Percentiles rank a stretch among this genome's conserved stretches.
phyloP scores from a whole-genome alignment of 1,140 invertebrate genomes.

The Pogonomyrmex californicus region DNA sequence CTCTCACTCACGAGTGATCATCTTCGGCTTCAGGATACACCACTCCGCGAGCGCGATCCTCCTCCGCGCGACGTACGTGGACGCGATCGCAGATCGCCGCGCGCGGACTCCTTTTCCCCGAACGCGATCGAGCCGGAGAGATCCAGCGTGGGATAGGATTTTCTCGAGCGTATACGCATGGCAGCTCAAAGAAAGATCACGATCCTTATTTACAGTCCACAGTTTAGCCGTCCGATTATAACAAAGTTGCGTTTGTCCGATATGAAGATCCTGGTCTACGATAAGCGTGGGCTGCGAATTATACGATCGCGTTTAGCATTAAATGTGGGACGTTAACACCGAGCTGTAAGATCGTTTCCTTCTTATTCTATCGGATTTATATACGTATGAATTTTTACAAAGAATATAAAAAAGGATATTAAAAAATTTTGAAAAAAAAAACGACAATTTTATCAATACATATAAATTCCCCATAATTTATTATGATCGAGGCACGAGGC shows the following conservation, averaged over 20 bases:
- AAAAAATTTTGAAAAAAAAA: background rate
- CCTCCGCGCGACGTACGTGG: conserved; percentile 28
- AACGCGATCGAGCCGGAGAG: background rate
- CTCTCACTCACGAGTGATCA: conserved; percentile 76
- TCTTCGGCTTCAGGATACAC: conserved; percentile 66
- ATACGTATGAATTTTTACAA: background rate
- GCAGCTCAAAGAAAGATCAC: background rate
- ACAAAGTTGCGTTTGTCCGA: conserved; percentile 31
- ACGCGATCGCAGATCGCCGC: conserved; percentile 16
- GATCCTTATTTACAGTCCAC: conserved; percentile 36
- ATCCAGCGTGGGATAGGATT: conserved; percentile 37
- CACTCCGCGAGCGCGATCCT: conserved; percentile 41
- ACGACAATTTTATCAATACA: conserved; percentile 1
- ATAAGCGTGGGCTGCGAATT: conserved; percentile 33
- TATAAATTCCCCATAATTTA: background rate
- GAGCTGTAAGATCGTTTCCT: conserved; percentile 27
- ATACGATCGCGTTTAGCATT: conserved; percentile 20
- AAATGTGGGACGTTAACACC: conserved; percentile 27
- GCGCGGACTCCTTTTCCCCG: conserved; percentile 26
- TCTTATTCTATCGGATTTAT: background rate
- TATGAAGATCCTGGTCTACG: conserved; percentile 29
- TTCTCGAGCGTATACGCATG: conserved; percentile 1
- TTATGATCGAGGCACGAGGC: conserved; percentile 5
- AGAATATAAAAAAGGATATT: background rate
- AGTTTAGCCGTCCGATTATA: conserved; percentile 35